Conservation (phyloP, 2,797 vertebrate genomes). For the Tokudaia muenninki region DNA sequence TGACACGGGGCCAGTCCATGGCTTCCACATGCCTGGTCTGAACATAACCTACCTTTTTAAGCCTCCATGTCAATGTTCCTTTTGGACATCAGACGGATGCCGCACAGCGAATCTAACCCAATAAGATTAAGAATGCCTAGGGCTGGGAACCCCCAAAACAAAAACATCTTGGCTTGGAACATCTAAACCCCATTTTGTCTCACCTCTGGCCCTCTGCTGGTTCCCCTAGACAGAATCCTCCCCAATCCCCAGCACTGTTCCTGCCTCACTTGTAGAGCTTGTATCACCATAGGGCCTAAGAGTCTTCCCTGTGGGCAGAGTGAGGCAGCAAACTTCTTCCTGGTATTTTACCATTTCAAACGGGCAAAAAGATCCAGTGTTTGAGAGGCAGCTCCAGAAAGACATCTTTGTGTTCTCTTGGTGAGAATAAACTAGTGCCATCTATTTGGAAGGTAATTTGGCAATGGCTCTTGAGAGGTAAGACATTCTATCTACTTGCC, state of each 20-base stretch:
- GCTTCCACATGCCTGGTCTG: background rate
- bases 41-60: background rate
- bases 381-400: background rate
- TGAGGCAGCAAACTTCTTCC: background rate
- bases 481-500: background rate
- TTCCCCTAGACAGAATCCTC: background rate
- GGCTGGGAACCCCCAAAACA: background rate
- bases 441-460: slow-evolving; percentile 36
- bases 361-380: background rate
- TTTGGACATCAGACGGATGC: background rate
- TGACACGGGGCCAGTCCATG: background rate
- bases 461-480: slow-evolving; percentile 34
- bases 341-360: background rate
- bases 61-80: background rate
- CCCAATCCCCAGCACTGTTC: background rate
- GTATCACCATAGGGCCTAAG: no score
- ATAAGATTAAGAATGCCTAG: background rate
- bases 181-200: background rate
- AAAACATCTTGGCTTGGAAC: background rate
- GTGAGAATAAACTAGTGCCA: background rate
- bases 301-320: background rate
- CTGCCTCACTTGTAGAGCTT: background rate
- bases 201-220: background rate
- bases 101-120: background rate
- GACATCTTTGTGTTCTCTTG: background rate